phyloP scores from a whole-genome alignment of 2,113 vertebrate genomes.

The Australoheros scitulus region DNA sequence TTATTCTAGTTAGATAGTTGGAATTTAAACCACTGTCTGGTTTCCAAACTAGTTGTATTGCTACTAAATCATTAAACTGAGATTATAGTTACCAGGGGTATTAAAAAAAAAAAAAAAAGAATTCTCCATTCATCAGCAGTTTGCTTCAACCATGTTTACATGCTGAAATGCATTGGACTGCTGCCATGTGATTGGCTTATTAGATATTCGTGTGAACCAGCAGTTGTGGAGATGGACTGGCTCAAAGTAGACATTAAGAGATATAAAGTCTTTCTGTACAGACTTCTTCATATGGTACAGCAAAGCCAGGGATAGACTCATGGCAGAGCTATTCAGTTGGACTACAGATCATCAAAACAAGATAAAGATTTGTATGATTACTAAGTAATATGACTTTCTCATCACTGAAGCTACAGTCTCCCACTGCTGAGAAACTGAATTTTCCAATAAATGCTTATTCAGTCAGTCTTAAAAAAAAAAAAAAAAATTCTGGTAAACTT shows the following conservation, averaged over 20 bases:
- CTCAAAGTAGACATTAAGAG: neutral
- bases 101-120: no score
- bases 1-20: neutral
- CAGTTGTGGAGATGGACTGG: neutral
- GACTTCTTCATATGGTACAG: no score
- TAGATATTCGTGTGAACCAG: no score
- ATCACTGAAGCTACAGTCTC: neutral
- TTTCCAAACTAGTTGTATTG: neutral
- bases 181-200: no score
- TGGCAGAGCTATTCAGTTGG: no score
- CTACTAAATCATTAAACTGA: neutral
- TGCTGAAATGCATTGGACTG: no score
- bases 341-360: no score
- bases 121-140: no score
- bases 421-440: slow-evolving; percentile 10
- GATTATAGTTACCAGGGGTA: fast-evolving
- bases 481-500: neutral
- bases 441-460: slow-evolving; percentile 31
- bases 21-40: neutral
- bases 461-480: slow-evolving; percentile 8
- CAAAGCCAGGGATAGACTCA: no score
- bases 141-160: no score
- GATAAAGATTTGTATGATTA: neutral
- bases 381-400: neutral
- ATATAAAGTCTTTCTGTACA: neutral